These are phyloP conservation scores for Peromyscus melanophrys DNA, from an alignment of 2,797 vertebrate species.

Conservation along the genomic window DNA sequence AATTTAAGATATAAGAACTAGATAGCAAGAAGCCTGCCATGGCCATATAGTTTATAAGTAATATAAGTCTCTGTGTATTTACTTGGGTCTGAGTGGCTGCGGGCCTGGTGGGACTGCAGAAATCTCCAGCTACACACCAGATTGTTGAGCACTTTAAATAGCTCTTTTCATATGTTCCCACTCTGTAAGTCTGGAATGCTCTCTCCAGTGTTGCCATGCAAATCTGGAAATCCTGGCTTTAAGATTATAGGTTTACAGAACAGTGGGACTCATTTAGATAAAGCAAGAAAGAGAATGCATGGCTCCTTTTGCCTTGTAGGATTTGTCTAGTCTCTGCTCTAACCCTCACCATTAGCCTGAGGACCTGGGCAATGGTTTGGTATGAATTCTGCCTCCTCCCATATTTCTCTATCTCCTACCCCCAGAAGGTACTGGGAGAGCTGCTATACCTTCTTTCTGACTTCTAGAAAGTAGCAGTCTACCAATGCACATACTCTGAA, in stretches of 20 bases:
- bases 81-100: too few relatives aligned
- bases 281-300: neutral
- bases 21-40: too few relatives aligned
- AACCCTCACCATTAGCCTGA: neutral
- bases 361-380: neutral
- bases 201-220: constrained; percentile 1
- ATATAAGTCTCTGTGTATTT: too few relatives aligned
- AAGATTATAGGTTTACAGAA: neutral
- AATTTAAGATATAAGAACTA: too few relatives aligned
- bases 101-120: too few relatives aligned
- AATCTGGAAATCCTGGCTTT: neutral
- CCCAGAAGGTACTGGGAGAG: neutral
- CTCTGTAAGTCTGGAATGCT: neutral
- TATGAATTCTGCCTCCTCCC: neutral
- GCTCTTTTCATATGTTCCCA: neutral
- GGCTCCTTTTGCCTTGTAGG: neutral
- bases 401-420: neutral
- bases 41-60: too few relatives aligned
- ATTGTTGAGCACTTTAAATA: constrained; percentile 11
- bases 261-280: neutral
- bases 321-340: neutral
- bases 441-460: neutral
- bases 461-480: neutral
- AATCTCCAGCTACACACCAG: neutral
- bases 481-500: constrained; percentile 59